Evolutionary conservation across 2,888 invertebrate species (phyloP), one percentile per base, ranked within the genome.

Genomic region (Xestia xanthographa): DNA sequence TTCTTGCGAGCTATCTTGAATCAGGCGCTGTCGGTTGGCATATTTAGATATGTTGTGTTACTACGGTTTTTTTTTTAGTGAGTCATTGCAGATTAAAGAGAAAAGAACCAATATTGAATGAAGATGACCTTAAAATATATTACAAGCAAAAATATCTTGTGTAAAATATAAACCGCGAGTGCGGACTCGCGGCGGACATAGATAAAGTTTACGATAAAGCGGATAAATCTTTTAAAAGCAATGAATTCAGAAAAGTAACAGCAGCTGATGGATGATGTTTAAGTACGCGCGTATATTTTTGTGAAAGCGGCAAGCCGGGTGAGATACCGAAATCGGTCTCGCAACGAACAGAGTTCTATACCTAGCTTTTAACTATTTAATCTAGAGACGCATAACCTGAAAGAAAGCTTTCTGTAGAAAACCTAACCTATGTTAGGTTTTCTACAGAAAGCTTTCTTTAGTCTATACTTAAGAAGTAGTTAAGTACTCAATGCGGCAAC

Each of bases 1-100:
- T 71, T 72, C 26, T 63, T 66, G 65, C n/a, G 38, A 72, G n/a
- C 34, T 43, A 66, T 48, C 26, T 34, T 53, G 34, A 50, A 70
- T 50, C 41, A 34, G 48, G 56, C 29, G 41, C 41, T 70, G n/a
- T 20, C 20, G 11, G 14, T 12, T 29, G 53, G 14, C 38, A 8
- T 45, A 26, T 38, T 72, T 20, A 41, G 38, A 74, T 20, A 22
- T 38, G 1, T 14, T 22, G 6, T 38, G 34, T 26, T 14, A 56
- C 5, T n/a, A 12, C 11, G 1, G 0, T 8, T 48, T 48, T 48
- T 45, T 45, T 45, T 34, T 50, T 66, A 26, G 17, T 41, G 22
- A 12, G n/a, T 22, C 29, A 12, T 8, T 56, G 29, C 53, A 56
- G 6, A 43, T 41, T n/a, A 29, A 38, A 9, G 11, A 41, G 11